Base-by-base conservation (phyloP, 1,140 invertebrate species). In the Drosophila willistoni region DNA sequence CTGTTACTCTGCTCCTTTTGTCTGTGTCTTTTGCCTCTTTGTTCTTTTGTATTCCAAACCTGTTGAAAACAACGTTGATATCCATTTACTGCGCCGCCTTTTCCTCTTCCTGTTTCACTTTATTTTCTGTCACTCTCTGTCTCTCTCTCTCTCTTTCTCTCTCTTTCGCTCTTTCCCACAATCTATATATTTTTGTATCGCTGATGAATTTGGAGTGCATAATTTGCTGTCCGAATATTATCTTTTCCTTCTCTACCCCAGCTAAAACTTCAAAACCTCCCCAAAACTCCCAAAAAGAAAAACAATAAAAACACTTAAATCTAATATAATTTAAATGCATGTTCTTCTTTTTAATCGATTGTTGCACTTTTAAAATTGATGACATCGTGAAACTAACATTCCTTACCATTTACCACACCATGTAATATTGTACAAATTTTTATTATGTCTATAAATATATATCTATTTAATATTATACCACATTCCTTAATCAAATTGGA, bases 21-120 rank as follows among this genome's bases (percentile, higher is more conserved):
- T 89, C 71, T 89, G 77, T 89, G 71, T 89, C 77, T 81, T 75
- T 70, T 56, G 77, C 84, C 71, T 83, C 71, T 83, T 68, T 79
- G 54, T 51, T 51, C 44, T 87, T 89, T 39, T 39, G 36, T 68
- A 64, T 63, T 59, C 56, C 56, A 39, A 17, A 51, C 62, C 69
- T 66, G 51, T 71, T 74, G 61, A 81, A 70, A 65, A 51, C 78
- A 69, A 75, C 63, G 75, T 79, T 87, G 71, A 71, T 54, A 71
- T 79, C 56, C 63, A 83, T 61, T 56, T 57, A 44, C 73, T 79
- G 73, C 68, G 77, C 73, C 68, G 77, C 73, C 63, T 68, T 7
- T 68, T 55, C 62, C 69, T 76, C 69, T 76, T 42, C 56, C 54
- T 68, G 47, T 67, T 59, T 78, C 44, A 39, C 56, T 47, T 68